phyloP scores from a whole-genome alignment of 2,797 vertebrate species.

The Cossypha caffra region DNA sequence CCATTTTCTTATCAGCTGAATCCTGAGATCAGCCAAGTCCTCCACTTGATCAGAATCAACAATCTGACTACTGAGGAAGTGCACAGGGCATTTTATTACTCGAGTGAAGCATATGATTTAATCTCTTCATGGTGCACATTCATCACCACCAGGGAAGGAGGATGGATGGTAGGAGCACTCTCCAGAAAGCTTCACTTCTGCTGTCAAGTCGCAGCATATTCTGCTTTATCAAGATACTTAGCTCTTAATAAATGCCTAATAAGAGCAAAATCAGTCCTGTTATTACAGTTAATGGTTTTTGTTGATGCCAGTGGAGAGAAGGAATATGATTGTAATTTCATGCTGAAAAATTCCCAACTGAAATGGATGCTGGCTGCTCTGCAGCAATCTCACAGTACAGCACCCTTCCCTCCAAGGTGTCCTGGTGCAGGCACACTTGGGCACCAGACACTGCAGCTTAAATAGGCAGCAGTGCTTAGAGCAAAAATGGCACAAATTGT shows the following conservation, averaged over 20 bases:
- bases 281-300: neutral
- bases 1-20: slow-evolving; percentile 8
- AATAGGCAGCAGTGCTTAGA: neutral
- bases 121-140: neutral
- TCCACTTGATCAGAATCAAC: slow-evolving; percentile 2
- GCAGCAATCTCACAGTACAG: neutral
- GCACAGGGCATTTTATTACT: neutral
- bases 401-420: neutral
- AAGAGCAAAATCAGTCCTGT: slow-evolving; percentile 2
- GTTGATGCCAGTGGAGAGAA: neutral
- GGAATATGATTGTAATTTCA: neutral
- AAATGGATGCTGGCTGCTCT: neutral
- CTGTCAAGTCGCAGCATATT: neutral
- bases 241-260: slow-evolving; percentile 27
- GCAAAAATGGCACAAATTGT: neutral
- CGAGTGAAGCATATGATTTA: neutral
- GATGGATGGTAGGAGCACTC: neutral
- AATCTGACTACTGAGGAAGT: neutral
- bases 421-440: neutral
- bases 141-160: neutral
- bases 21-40: neutral
- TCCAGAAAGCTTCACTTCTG: slow-evolving; percentile 7
- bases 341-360: neutral
- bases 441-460: neutral
- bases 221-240: slow-evolving; percentile 5